Conservation (phyloP, 2,888 invertebrate genomes). For the Philopedon plagiatum region DNA sequence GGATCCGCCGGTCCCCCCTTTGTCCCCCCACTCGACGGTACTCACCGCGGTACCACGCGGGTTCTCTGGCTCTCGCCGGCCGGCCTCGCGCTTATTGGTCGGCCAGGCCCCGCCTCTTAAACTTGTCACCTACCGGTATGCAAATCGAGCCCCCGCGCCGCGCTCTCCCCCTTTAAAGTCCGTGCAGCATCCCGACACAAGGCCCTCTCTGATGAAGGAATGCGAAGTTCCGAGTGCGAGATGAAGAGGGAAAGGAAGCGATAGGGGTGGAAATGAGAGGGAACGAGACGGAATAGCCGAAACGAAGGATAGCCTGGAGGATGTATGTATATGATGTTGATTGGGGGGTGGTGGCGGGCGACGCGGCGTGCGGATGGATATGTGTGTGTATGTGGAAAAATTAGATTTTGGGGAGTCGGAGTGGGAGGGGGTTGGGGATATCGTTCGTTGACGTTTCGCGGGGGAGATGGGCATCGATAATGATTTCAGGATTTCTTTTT, state of each 20-base stretch:
- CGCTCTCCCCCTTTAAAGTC: constrained; percentile 29
- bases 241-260: constrained; percentile 12
- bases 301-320: constrained; percentile 17
- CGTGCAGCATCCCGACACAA: constrained; percentile 39
- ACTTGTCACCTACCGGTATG: constrained; percentile 71
- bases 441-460: constrained; percentile 26
- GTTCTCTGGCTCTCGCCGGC: constrained; percentile 40
- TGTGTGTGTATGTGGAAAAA: constrained; percentile 40
- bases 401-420: constrained; percentile 36
- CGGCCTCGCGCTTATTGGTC: constrained; percentile 39
- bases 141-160: constrained; percentile 64
- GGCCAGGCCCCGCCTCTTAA: constrained; percentile 57
- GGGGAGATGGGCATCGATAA: constrained; percentile 18
- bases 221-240: constrained; percentile 34
- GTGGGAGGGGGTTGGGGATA: constrained; percentile 14
- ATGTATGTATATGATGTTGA: constrained; percentile 44
- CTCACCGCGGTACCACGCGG: constrained; percentile 49
- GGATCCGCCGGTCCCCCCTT: constrained; percentile 38
- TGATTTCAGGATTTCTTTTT: constrained; percentile 8
- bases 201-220: constrained; percentile 31
- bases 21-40: constrained; percentile 29
- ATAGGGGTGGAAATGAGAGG: constrained; percentile 28
- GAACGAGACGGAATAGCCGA: constrained; percentile 23
- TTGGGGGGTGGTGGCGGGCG: constrained; percentile 27
- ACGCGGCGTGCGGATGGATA: constrained; percentile 11